These are phyloP conservation scores for Antheraea yamamai DNA, from an alignment of 2,888 invertebrate species.

Conservation along the genomic window DNA sequence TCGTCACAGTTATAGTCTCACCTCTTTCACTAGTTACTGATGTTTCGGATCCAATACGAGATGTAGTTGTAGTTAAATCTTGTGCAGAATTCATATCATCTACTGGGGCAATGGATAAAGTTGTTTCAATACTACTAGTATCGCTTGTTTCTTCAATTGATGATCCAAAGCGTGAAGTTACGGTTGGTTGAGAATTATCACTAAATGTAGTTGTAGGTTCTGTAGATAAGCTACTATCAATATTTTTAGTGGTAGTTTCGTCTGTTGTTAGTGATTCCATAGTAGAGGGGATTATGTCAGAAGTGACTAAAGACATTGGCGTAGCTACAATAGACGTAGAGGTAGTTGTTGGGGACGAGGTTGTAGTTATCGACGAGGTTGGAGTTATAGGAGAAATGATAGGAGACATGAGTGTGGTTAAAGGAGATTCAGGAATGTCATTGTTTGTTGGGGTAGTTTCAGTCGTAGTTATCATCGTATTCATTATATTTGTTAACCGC, in stretches of 20 bases:
- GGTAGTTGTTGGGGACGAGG: slow-evolving; percentile 30
- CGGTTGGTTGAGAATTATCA: slow-evolving; percentile 7
- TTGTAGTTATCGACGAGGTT: slow-evolving; percentile 29
- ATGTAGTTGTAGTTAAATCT: background rate
- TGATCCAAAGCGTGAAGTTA: slow-evolving; percentile 29
- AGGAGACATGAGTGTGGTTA: slow-evolving; percentile 38
- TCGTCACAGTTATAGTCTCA: slow-evolving; percentile 8
- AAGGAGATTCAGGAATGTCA: slow-evolving; percentile 37
- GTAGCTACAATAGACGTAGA: slow-evolving; percentile 33
- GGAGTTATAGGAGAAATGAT: slow-evolving; percentile 38
- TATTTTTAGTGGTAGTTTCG: background rate
- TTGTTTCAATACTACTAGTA: slow-evolving; percentile 18
- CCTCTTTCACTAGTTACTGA: slow-evolving; percentile 22
- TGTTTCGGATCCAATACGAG: slow-evolving; percentile 15
- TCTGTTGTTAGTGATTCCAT: background rate
- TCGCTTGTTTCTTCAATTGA: slow-evolving; percentile 15
- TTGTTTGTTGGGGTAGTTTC: slow-evolving; percentile 40
- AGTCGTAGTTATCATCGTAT: slow-evolving; percentile 61
- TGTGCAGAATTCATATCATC: background rate
- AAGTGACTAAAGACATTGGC: slow-evolving; percentile 37
- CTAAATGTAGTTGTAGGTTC: background rate
- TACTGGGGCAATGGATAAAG: slow-evolving; percentile 14
- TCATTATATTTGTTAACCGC: slow-evolving; percentile 68
- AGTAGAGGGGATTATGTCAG: background rate
- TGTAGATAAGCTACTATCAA: slow-evolving; percentile 6